Conservation (phyloP, 2,888 invertebrate species). For the Drosophila percnosoma region DNA sequence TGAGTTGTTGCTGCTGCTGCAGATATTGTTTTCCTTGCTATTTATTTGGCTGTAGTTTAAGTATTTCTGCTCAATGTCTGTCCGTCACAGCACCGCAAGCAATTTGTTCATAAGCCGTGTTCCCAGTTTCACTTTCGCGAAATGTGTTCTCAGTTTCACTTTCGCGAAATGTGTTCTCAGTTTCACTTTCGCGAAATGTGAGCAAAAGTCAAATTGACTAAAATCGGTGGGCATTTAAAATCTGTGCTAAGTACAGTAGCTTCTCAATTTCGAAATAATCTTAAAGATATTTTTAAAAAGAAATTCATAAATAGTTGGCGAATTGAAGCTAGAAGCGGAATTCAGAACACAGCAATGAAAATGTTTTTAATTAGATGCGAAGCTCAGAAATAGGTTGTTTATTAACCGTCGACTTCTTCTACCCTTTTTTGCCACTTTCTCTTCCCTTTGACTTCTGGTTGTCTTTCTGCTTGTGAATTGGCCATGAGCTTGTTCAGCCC, state of each 20-base stretch:
- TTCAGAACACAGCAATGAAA: neutral
- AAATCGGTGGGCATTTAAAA: neutral
- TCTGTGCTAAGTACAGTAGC: neutral
- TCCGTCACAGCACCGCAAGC: conserved; percentile 1
- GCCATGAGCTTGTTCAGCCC: neutral
- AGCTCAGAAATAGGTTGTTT: neutral
- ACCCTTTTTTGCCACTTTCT: neutral
- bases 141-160: no score
- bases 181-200: neutral
- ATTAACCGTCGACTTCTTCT: conserved; percentile 1
- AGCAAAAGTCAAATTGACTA: neutral
- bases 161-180: neutral
- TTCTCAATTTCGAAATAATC: neutral
- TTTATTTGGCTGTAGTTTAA: conserved; percentile 26
- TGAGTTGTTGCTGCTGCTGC: neutral
- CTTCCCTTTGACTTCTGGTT: neutral
- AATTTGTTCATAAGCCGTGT: conserved; percentile 4
- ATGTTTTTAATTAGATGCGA: neutral
- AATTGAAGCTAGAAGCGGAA: neutral
- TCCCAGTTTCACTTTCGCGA: conserved; percentile 1
- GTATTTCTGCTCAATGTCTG: conserved; percentile 3
- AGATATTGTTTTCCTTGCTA: conserved; percentile 19
- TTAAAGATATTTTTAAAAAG: fast-evolving
- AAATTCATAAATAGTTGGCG: neutral
- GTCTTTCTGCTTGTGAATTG: conserved; percentile 11